Percentiles rank a stretch among this genome's conserved stretches.
phyloP scores from a whole-genome alignment of 2,888 invertebrate genomes.

The Spisula subtruncata region DNA sequence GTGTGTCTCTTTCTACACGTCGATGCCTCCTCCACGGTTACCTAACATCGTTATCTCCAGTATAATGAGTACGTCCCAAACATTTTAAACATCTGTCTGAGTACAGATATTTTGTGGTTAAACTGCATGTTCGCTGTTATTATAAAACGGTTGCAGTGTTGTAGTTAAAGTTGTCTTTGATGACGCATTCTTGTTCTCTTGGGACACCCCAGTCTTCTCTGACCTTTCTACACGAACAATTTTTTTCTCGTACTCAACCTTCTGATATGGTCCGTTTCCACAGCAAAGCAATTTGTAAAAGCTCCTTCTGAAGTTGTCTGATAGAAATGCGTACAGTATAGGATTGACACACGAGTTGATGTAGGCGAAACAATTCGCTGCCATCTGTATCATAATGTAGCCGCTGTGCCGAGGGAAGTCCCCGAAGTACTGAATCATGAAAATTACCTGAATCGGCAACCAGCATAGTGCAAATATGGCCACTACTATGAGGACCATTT shows the following conservation, averaged over 20 bases:
- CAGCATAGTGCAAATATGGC: slow-evolving; percentile 97
- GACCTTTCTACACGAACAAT: slow-evolving; percentile 72
- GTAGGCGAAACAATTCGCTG: slow-evolving; percentile 91
- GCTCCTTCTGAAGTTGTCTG: slow-evolving; percentile 97
- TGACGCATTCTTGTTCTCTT: slow-evolving; percentile 43
- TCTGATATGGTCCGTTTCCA: slow-evolving; percentile 68
- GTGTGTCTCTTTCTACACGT: too few species aligned
- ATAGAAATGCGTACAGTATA: slow-evolving; percentile 96
- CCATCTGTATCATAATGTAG: slow-evolving; percentile 89
- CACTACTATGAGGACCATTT: slow-evolving; percentile 96
- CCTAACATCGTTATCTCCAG: neutral
- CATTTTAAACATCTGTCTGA: slow-evolving; percentile 62
- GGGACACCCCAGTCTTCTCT: slow-evolving; percentile 54
- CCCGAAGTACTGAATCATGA: slow-evolving; percentile 91
- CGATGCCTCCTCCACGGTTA: too few species aligned
- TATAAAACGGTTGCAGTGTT: slow-evolving; percentile 60
- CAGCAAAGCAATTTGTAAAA: slow-evolving; percentile 89
- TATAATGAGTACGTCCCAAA: neutral
- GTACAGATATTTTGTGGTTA: slow-evolving; percentile 65
- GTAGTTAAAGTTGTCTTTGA: slow-evolving; percentile 56
- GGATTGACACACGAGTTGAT: slow-evolving; percentile 98
- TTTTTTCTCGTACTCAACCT: slow-evolving; percentile 82
- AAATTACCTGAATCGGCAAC: slow-evolving; percentile 95
- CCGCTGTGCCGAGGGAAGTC: slow-evolving; percentile 90
- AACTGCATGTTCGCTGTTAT: slow-evolving; percentile 51